Evolutionary conservation across 2,797 vertebrate genomes (phyloP), one percentile per base, ranked within the genome.

Genomic region (Sebastes aleutianus): DNA sequence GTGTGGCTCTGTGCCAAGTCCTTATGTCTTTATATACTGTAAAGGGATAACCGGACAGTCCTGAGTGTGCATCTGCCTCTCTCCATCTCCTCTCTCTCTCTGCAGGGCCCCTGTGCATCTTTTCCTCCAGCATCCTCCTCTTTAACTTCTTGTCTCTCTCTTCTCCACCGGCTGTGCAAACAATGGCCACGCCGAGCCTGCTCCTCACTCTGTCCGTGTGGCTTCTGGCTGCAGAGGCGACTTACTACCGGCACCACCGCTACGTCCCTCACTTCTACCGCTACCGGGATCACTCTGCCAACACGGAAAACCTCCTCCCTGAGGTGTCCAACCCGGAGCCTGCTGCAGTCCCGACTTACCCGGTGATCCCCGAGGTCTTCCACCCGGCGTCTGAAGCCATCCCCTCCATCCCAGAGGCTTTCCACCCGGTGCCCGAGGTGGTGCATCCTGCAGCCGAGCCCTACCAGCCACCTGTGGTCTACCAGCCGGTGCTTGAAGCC

Each of bases 11-110:
- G 53, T 91, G 95, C 95, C 95, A 96, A 91, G 92, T 92, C 92
- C 95, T 93, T 94, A 95, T 94, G 95, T 96, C 95, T 95, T 96
- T 96, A 96, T 96, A 96, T 96, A 96, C 87, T 91, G 96, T 96
- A 91, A 96, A 95, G 91, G 93, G 93, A 94, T 94, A 95, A 93
- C 89, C 92, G 87, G 93, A 95, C 94, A 93, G 94, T 93, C 94
- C 93, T 89, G 95, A 96, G 94, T 91, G 92, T 88, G 93, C 94
- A 87, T 91, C 91, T 93, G 86, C 88, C 53, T 93, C 80, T 90
- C 64, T 84, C 80, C 89, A 88, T 89, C 90, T 90, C 78, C 85
- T 39, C 87, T 84, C 67, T 78, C 26, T 20, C 22, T 20, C 65
- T 24, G 50, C 86, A 74, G 82, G 84, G 73, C 84, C 56, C 74